Conservation (phyloP, 2,113 vertebrate genomes). For the Actenoides lindsayi region DNA sequence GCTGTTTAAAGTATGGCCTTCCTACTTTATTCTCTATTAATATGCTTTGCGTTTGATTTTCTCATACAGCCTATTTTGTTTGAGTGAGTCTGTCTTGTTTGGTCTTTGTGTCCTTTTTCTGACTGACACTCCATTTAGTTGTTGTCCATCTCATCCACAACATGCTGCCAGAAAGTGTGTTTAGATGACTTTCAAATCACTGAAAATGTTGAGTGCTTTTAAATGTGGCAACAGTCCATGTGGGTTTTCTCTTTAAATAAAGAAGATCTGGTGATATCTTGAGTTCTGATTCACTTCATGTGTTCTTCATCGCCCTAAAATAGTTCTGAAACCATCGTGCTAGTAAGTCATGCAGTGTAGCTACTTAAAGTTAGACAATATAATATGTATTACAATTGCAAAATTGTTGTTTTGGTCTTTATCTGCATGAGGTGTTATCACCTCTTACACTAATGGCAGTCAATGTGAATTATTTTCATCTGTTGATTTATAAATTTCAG, state of each 20-base stretch:
- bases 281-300: not conserved
- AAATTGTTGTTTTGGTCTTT: not conserved
- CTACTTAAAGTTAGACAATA: too few species aligned
- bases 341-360: not conserved
- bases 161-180: not conserved
- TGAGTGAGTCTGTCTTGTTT: not conserved
- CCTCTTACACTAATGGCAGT: not conserved
- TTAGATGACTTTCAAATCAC: not conserved
- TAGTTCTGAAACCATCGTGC: not conserved
- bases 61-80: not conserved
- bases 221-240: not conserved
- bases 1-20: not conserved
- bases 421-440: not conserved
- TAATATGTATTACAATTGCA: not conserved
- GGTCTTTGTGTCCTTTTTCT: not conserved
- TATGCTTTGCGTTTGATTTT: not conserved
- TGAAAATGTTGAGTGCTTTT: not conserved
- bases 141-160: not conserved
- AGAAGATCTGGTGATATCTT: not conserved
- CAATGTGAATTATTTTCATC: not conserved
- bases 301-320: not conserved
- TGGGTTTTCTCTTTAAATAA: not conserved
- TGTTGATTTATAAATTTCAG: not conserved
- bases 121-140: not conserved
- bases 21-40: not conserved